Percentiles rank a stretch among this genome's conserved stretches.
Conservation (phyloP, 2,113 vertebrate species). For the Nestor notabilis region DNA sequence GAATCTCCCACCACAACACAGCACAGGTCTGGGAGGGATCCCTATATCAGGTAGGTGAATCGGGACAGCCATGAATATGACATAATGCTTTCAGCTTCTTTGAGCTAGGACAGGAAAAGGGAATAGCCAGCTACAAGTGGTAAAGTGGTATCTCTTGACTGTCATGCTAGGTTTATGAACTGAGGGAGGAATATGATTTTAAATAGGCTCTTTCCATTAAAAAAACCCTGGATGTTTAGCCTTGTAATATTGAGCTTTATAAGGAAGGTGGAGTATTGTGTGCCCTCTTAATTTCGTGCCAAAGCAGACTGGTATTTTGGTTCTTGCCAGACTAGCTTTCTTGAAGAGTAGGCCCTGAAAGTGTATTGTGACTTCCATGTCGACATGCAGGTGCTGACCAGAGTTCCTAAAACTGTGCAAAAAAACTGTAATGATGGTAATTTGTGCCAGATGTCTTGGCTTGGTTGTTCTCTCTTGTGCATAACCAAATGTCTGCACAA, state of each 20-base stretch:
- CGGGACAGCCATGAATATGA: conserved; percentile 1
- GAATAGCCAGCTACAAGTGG: conserved; percentile 3
- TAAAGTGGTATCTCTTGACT: not conserved
- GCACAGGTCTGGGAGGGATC: conserved; percentile 97
- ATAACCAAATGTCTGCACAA: conserved; percentile 5
- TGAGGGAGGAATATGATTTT: not conserved
- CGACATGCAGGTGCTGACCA: conserved; percentile 23
- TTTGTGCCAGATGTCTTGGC: conserved; percentile 38
- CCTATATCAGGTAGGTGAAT: conserved; percentile 94
- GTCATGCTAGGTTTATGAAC: not conserved
- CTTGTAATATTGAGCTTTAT: conserved; percentile 86
- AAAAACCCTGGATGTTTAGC: conserved; percentile 55
- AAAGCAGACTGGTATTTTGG: conserved; percentile 49
- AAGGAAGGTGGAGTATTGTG: conserved; percentile 83
- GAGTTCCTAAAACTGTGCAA: conserved; percentile 15
- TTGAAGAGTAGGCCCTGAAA: conserved; percentile 24
- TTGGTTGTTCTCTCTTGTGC: conserved; percentile 6
- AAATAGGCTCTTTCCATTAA: not conserved
- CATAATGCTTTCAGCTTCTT: conserved; percentile 57
- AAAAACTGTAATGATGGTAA: conserved; percentile 1
- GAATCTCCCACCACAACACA: conserved; percentile 94
- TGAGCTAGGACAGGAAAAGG: conserved; percentile 20
- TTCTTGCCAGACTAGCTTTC: conserved; percentile 17
- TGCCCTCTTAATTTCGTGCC: conserved; percentile 63
- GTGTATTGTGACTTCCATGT: not conserved